Conservation (phyloP, 2,888 invertebrate species). For the Salticus scenicus region DNA sequence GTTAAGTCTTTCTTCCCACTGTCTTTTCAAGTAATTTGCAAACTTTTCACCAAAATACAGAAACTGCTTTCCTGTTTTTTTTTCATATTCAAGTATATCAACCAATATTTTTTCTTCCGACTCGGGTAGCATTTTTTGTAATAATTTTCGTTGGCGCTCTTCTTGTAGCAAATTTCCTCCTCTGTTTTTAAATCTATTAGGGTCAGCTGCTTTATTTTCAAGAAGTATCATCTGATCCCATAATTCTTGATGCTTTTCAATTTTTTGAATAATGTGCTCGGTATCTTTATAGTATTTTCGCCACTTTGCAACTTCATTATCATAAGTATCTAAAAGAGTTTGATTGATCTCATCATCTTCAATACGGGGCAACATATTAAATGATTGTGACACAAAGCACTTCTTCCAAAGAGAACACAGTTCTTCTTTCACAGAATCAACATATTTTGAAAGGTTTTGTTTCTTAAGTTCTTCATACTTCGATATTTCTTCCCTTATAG, state of each 20-base stretch:
- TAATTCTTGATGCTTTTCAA: conserved; percentile 82
- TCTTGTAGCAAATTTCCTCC: conserved; percentile 90
- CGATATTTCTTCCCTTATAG: conserved; percentile 83
- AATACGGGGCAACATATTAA: background rate
- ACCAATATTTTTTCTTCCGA: conserved; percentile 50
- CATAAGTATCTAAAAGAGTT: conserved; percentile 86
- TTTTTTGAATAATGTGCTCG: conserved; percentile 77
- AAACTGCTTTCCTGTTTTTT: conserved; percentile 23
- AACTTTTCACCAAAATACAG: conserved; percentile 43
- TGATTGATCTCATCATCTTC: conserved; percentile 83
- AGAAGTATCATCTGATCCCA: conserved; percentile 86
- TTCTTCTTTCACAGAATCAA: conserved; percentile 83
- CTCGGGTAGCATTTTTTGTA: conserved; percentile 82
- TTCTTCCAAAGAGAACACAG: conserved; percentile 86
- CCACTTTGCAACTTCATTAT: conserved; percentile 84
- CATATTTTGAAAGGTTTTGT: conserved; percentile 82
- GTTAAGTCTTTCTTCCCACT: conserved; percentile 38
- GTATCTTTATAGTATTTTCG: conserved; percentile 75
- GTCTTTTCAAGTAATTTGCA: conserved; percentile 23
- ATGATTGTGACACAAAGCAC: conserved; percentile 79
- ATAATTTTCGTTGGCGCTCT: conserved; percentile 88
- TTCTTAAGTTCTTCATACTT: conserved; percentile 85
- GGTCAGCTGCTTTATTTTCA: conserved; percentile 85
- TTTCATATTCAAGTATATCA: conserved; percentile 48
- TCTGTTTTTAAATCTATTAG: conserved; percentile 88